Evolutionary conservation across 2,797 vertebrate species (phyloP), one percentile per base, ranked within the genome.

Genomic region (Scomberomorus guttatus): DNA sequence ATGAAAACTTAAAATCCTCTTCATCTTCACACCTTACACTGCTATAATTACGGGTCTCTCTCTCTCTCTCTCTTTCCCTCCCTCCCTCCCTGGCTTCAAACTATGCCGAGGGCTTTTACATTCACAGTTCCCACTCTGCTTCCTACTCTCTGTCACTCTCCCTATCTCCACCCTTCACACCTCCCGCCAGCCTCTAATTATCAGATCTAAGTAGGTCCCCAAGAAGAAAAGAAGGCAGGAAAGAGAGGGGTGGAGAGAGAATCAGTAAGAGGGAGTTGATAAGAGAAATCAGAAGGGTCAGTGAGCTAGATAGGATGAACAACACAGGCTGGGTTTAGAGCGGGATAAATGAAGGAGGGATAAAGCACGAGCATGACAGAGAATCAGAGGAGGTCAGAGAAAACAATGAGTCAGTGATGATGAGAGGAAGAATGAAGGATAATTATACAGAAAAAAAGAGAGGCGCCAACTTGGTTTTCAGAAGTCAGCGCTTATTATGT

Each of bases 141-240:
- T 89, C 90, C 89, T 90, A 79, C 86, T 88, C 87, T 80, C 89
- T 75, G 89, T 92, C 90, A 88, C 83, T 89, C 85, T 86, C 59
- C 59, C 73, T 70, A 74, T 88, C 83, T 87, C 80, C 85, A 75
- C 88, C 90, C 82, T 91, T 92, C 91, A 92, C 92, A 92, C 92
- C 90, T 92, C 91, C 91, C 88, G 90, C 91, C 72, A 85, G 82
- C 63, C 81, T 89, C 86, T 91, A 92, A 94, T 93, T 93, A 94
- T 91, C 86, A 78, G 89, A 93, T 92, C 83, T 91, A 91, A 92
- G 89, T 88, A 86, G 90, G 83, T 91, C 84, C 89, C 72, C n/a
- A 54, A 85, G 85, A 92, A 89, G 75, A 88, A 77, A 86, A 62
- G 80, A 67, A 87, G 55, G 80, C 73, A 51, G 57, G 60, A 63